Conservation (phyloP, 2,797 vertebrate genomes). For the Xyrichtys novacula region DNA sequence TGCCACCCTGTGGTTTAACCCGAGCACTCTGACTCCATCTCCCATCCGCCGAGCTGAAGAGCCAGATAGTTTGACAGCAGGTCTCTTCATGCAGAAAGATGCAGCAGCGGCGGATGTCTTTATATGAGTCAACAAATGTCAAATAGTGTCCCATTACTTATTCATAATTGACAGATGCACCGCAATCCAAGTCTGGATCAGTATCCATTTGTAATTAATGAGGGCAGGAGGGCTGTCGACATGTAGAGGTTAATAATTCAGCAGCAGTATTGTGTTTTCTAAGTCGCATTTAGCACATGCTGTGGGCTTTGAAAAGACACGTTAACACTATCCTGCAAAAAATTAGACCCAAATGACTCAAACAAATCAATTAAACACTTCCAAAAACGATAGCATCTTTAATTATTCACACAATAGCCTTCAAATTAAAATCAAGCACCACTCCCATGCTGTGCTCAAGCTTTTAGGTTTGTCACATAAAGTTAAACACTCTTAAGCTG, state of each 20-base stretch:
- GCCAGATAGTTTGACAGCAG: constrained; percentile 17
- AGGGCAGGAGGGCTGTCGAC: constrained; percentile 37
- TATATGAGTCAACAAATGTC: constrained; percentile 43
- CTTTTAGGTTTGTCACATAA: constrained; percentile 9
- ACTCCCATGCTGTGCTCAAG: no score
- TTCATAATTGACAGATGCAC: constrained; percentile 47
- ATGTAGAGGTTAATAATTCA: constrained; percentile 71
- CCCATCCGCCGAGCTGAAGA: constrained; percentile 1
- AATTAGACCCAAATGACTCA: neutral
- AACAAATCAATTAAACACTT: neutral
- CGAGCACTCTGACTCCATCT: neutral
- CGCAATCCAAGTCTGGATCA: constrained; percentile 41
- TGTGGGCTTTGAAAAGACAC: constrained; percentile 19
- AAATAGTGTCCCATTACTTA: constrained; percentile 62
- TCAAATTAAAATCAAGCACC: neutral
- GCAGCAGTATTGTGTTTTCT: constrained; percentile 56
- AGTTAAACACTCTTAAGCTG: neutral
- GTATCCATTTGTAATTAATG: constrained; percentile 70
- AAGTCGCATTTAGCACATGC: constrained; percentile 54
- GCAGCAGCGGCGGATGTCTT: constrained; percentile 20
- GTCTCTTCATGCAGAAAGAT: constrained; percentile 17
- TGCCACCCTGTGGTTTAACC: constrained; percentile 69
- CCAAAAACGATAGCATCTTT: neutral
- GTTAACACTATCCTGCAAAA: neutral
- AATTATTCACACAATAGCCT: constrained; percentile 3